Base-by-base conservation (phyloP, 2,797 vertebrate species). In the Hydrocynus forskahlii region DNA sequence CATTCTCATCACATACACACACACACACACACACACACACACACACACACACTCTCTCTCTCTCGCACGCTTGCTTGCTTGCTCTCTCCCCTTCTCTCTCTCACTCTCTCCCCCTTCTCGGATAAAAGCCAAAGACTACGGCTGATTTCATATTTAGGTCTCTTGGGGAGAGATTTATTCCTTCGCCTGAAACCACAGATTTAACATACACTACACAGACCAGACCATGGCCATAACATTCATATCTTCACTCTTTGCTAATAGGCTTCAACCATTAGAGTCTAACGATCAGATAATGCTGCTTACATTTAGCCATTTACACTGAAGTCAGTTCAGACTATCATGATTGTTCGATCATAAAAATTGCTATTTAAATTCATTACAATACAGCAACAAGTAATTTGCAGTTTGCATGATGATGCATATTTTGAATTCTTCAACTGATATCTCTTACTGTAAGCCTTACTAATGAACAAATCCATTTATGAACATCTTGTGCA, bases 131-230 rank as follows among this genome's bases (percentile, higher is more conserved):
- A 75, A 38, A 54, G 50, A 35, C 43, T 76, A 84, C 52, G 86
- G 83, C 75, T 87, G 86, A 85, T 83, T 88, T 87, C 87, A 85
- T 83, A 88, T 88, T 81, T 87, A 84, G 87, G 86, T 78, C 88
- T 88, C 78, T 78, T 75, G 23, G 74, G 82, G 76, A 83, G 64
- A 74, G 57, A 76, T 83, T 67, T 57, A 76, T 83, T 80, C 68
- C 62, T 76, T 45, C 6, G 74, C 69, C 78, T 63, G 35, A 35
- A 81, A 83, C 62, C 67, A 79, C 12, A 70, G 55, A 79, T 81
- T 70, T 40, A 66, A 55, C 74, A 80, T 43, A 76, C 66, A 35
- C 55, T 52, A 40, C 16, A 67, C 14, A 13, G 0, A 9, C 2
- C 21, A n/a, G 8, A 38, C 25, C 29, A 5, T 35, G 29, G 13